A percentile compares a stretch with the other conserved stretches of the same genome.
These are phyloP conservation scores for Atrina japonica DNA, from an alignment of 2,888 invertebrate species.

Conservation along the genomic window DNA sequence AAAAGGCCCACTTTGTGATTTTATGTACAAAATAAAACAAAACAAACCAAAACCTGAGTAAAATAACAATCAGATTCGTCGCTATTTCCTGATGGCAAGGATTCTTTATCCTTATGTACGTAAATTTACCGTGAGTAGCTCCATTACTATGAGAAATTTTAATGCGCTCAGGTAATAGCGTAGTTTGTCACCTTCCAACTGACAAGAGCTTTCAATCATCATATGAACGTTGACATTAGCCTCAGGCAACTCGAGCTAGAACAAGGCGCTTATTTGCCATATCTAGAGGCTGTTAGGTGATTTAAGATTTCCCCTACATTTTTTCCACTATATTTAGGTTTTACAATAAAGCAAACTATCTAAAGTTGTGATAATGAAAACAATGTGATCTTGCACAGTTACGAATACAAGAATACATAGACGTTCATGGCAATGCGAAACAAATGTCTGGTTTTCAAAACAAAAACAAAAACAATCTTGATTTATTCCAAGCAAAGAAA, in stretches of 20 bases:
- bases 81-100: constrained; percentile 15
- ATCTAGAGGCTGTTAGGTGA: constrained; percentile 5
- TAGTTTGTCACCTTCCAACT: constrained; percentile 19
- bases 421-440: too few relatives aligned
- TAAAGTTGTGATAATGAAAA: too few relatives aligned
- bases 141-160: constrained; percentile 24
- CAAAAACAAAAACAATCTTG: too few relatives aligned
- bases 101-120: background rate
- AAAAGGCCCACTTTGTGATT: too few relatives aligned
- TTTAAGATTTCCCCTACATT: constrained; percentile 6
- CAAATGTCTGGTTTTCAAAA: too few relatives aligned
- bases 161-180: constrained; percentile 16
- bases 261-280: constrained; percentile 12
- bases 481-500: too few relatives aligned
- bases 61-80: constrained; percentile 8
- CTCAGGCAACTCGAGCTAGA: constrained; percentile 9
- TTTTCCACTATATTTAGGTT: too few relatives aligned
- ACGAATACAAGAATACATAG: too few relatives aligned
- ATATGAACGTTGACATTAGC: constrained; percentile 12
- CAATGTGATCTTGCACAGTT: too few relatives aligned
- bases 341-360: too few relatives aligned
- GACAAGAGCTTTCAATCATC: constrained; percentile 25
- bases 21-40: constrained; percentile 3
- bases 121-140: constrained; percentile 19
- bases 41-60: constrained; percentile 5